A percentile compares a stretch with the other conserved stretches of the same genome.
phyloP scores from a whole-genome alignment of 2,113 vertebrate species.

The Chloropsis cyanopogon region DNA sequence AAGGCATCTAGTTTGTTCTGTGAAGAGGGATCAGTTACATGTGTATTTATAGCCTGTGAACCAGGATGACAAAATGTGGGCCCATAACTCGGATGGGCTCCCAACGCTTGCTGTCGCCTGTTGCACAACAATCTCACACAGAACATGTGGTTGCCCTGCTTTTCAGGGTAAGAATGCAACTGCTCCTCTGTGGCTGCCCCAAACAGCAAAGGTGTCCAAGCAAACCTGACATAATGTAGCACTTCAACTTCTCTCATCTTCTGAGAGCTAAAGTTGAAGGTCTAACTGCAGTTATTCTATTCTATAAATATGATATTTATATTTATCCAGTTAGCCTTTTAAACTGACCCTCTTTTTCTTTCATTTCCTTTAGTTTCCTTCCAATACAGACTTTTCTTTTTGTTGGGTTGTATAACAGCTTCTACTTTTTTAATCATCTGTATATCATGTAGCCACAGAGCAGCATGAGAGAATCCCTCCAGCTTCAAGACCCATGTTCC shows the following conservation, averaged over 20 bases:
- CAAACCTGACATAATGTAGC: not conserved
- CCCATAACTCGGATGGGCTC: not conserved
- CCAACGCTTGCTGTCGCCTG: not conserved
- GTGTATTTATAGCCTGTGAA: conserved; percentile 44
- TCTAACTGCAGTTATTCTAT: not conserved
- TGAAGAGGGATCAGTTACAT: conserved; percentile 1
- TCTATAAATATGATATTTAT: not conserved
- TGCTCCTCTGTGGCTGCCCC: not conserved
- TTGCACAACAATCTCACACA: accelerated
- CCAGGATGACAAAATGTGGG: conserved; percentile 13
- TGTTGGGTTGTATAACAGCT: not conserved
- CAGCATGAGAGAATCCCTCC: not conserved
- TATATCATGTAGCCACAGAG: not conserved
- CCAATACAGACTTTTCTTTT: not conserved
- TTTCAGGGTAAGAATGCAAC: not conserved
- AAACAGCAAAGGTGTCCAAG: not conserved
- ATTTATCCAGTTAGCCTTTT: not conserved
- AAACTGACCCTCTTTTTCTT: not conserved
- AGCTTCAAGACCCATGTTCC: not conserved
- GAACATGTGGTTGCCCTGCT: accelerated
- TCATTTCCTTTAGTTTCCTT: not conserved
- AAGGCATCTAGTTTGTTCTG: conserved; percentile 5
- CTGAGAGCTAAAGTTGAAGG: not conserved
- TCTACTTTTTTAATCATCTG: not conserved
- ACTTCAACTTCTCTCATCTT: not conserved